Conservation (phyloP, 2,113 vertebrate genomes). For the Hydropotes inermis region DNA sequence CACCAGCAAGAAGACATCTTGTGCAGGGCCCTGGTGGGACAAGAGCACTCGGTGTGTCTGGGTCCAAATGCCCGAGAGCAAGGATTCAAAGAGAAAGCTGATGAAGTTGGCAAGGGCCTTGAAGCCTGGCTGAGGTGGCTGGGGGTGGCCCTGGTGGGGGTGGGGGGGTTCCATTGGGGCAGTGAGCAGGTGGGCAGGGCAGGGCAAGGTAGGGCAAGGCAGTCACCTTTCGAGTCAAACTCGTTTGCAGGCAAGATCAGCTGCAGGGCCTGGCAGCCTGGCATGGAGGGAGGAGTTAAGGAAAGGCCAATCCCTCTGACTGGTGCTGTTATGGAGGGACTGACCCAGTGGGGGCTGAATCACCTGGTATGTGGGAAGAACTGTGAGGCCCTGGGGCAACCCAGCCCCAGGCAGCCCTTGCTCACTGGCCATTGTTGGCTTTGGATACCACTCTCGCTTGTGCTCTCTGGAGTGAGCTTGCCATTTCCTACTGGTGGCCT, state of each 20-base stretch:
- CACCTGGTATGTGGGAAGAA: constrained; percentile 6
- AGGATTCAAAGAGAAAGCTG: background rate
- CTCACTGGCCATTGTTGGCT: background rate
- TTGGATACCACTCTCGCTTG: background rate
- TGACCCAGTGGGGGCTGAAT: constrained; percentile 36
- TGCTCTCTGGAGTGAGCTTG: background rate
- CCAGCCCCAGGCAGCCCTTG: background rate
- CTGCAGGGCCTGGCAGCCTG: constrained; percentile 56
- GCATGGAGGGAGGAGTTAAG: constrained; percentile 36
- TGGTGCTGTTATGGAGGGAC: background rate
- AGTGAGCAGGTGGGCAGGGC: constrained; percentile 40
- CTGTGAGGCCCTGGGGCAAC: background rate
- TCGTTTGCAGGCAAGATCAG: constrained; percentile 53
- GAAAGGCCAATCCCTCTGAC: constrained; percentile 1
- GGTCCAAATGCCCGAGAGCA: background rate
- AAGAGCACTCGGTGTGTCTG: background rate
- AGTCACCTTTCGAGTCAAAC: constrained; percentile 69
- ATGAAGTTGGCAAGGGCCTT: background rate
- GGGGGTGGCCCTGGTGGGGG: background rate
- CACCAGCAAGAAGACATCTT: background rate
- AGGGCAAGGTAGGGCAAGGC: constrained; percentile 52
- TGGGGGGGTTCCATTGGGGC: background rate
- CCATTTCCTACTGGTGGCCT: background rate
- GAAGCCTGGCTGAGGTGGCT: background rate
- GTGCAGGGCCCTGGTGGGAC: too few species aligned